Evolutionary conservation across 2,888 invertebrate genomes (phyloP).

Genomic region (Phania funesta): DNA sequence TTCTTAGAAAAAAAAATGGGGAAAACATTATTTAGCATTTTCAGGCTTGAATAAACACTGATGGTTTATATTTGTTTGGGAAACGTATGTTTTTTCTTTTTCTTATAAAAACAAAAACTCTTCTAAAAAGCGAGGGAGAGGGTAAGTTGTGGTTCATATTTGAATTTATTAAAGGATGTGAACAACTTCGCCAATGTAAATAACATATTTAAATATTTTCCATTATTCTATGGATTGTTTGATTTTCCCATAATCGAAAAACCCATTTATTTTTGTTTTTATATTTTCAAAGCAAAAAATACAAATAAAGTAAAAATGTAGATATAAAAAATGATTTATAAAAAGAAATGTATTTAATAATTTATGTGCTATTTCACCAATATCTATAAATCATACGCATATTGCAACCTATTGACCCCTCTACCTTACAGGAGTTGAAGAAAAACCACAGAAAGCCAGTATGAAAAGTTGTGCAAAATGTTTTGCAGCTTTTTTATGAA

Average conservation of each 20-base stretch:
- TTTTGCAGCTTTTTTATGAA: not conserved
- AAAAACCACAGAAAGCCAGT: constrained; percentile 7
- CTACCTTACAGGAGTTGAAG: constrained; percentile 37
- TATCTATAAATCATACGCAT: constrained; percentile 61
- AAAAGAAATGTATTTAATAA: not conserved
- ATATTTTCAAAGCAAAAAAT: not conserved
- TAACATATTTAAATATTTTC: not conserved
- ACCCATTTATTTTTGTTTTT: constrained; percentile 7
- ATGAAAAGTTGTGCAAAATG: constrained; percentile 47
- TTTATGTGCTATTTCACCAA: constrained; percentile 27
- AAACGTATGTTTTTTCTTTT: not conserved
- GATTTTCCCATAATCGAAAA: constrained; percentile 56
- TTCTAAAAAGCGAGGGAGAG: not conserved
- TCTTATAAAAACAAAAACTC: not conserved
- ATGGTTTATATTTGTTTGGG: constrained; percentile 13
- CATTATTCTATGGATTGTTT: constrained; percentile 40
- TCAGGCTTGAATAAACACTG: constrained; percentile 56
- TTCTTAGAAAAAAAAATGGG: constrained; percentile 7
- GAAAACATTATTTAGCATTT: constrained; percentile 41
- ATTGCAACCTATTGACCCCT: constrained; percentile 34
- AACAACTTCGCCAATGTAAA: constrained; percentile 4
- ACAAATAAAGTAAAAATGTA: not conserved
- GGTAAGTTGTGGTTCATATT: constrained; percentile 15
- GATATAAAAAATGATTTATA: not conserved
- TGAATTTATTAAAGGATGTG: constrained; percentile 44